Evolutionary conservation across 2,113 vertebrate genomes (phyloP).

Genomic region (Cebidichthys violaceus): DNA sequence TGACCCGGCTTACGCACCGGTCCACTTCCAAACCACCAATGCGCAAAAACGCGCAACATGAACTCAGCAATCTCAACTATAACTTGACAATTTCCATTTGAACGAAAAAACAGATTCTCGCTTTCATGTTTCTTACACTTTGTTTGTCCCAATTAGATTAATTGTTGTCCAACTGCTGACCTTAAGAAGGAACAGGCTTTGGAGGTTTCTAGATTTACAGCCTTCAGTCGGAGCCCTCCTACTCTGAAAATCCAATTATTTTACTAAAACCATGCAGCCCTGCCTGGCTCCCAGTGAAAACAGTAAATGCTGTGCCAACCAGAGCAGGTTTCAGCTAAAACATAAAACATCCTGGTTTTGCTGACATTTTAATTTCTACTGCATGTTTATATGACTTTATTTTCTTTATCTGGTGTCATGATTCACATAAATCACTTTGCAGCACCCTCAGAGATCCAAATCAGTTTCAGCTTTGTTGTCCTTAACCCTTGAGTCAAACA

Average conservation of each 20-base stretch:
- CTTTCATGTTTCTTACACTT: not conserved
- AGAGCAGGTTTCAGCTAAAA: conserved; percentile 47
- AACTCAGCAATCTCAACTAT: conserved; percentile 8
- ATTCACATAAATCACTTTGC: conserved; percentile 49
- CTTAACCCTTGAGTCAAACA: not conserved
- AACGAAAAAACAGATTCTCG: not conserved
- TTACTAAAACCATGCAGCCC: conserved; percentile 58
- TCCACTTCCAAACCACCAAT: conserved; percentile 41
- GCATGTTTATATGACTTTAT: conserved; percentile 64
- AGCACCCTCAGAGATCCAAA: conserved; percentile 4
- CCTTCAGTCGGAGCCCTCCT: conserved; percentile 44
- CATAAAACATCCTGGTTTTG: conserved; percentile 57
- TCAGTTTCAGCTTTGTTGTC: conserved; percentile 16
- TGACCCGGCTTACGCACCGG: conserved; percentile 14
- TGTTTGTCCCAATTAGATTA: conserved; percentile 12
- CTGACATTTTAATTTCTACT: conserved; percentile 64
- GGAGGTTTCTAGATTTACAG: conserved; percentile 60
- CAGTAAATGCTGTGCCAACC: conserved; percentile 42
- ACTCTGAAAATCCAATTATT: conserved; percentile 69
- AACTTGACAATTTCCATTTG: not conserved
- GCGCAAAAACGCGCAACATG: conserved; percentile 35
- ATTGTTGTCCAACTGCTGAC: conserved; percentile 53
- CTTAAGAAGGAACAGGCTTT: conserved; percentile 16
- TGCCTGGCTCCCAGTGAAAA: conserved; percentile 51
- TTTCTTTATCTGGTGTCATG: conserved; percentile 43